A percentile compares a stretch with the other conserved stretches of the same genome.
Evolutionary conservation across 1,140 invertebrate species (phyloP).

Genomic region (Acromyrmex charruanus): DNA sequence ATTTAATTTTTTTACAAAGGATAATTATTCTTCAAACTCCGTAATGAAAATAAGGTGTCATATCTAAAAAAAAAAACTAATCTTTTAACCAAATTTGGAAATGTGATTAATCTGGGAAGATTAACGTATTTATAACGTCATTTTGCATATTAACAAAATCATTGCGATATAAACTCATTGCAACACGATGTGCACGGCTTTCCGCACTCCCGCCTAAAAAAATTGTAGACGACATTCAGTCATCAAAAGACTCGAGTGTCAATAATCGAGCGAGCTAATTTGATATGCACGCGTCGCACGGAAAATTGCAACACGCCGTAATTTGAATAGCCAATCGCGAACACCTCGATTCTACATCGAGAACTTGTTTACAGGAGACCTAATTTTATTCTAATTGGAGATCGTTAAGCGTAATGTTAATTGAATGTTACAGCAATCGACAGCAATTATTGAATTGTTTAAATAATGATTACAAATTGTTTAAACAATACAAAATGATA

Average conservation of each 20-base stretch:
- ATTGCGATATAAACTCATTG: neutral
- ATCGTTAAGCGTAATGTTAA: neutral
- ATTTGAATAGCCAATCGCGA: slow-evolving; percentile 49
- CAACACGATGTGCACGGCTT: slow-evolving; percentile 37
- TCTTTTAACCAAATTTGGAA: slow-evolving; percentile 18
- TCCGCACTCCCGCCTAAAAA: slow-evolving; percentile 1
- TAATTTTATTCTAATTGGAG: slow-evolving; percentile 14
- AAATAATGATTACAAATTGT: neutral
- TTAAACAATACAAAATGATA: neutral
- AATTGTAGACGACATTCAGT: neutral
- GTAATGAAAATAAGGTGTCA: neutral
- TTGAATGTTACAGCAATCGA: neutral
- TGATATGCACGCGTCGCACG: slow-evolving; percentile 36
- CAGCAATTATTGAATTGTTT: neutral
- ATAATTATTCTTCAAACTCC: neutral
- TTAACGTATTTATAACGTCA: neutral
- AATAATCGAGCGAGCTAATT: neutral
- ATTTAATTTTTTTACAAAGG: neutral
- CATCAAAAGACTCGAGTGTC: neutral
- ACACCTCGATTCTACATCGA: neutral
- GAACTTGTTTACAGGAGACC: slow-evolving; percentile 19
- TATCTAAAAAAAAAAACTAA: neutral
- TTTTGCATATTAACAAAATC: slow-evolving; percentile 31
- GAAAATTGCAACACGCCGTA: slow-evolving; percentile 49
- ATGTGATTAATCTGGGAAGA: neutral